Percentiles rank a stretch among this genome's conserved stretches.
phyloP scores from a whole-genome alignment of 2,113 vertebrate species.

The Syngnathus typhle region DNA sequence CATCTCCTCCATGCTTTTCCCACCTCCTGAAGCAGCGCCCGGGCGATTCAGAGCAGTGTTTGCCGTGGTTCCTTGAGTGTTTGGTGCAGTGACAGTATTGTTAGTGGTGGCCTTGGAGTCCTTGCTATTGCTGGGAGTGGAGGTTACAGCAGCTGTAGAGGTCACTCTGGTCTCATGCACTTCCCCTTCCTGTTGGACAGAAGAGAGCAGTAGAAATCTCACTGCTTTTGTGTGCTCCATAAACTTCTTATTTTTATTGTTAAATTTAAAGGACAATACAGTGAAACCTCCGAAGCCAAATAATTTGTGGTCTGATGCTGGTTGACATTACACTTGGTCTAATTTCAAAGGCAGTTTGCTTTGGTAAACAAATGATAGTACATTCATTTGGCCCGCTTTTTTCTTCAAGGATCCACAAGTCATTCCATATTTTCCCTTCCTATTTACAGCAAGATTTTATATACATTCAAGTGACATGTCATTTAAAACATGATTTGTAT shows the following conservation, averaged over 20 bases:
- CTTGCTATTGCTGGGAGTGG: slow-evolving; percentile 79
- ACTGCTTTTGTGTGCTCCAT: background rate
- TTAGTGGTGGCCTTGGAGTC: slow-evolving; percentile 77
- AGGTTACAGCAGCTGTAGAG: slow-evolving; percentile 70
- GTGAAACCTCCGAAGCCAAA: background rate
- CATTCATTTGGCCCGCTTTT: background rate
- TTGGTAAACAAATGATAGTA: background rate
- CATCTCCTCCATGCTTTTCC: slow-evolving; percentile 87
- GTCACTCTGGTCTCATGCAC: slow-evolving; percentile 77
- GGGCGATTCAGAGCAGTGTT: slow-evolving; percentile 41
- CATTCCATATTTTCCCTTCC: background rate
- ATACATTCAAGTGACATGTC: background rate
- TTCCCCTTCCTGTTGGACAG: slow-evolving; percentile 78
- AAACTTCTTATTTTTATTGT: background rate
- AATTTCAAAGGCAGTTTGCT: background rate
- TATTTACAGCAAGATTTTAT: background rate
- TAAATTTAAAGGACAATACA: background rate
- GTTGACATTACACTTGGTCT: background rate
- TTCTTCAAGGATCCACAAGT: background rate
- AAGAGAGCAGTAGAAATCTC: background rate
- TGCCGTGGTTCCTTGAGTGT: slow-evolving; percentile 17
- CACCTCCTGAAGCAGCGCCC: slow-evolving; percentile 12
- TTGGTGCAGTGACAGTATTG: slow-evolving; percentile 49
- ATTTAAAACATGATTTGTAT: background rate
- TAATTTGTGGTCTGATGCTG: background rate